Evolutionary conservation across 1,140 invertebrate genomes (phyloP).

Genomic region (Drosophila bocki): DNA sequence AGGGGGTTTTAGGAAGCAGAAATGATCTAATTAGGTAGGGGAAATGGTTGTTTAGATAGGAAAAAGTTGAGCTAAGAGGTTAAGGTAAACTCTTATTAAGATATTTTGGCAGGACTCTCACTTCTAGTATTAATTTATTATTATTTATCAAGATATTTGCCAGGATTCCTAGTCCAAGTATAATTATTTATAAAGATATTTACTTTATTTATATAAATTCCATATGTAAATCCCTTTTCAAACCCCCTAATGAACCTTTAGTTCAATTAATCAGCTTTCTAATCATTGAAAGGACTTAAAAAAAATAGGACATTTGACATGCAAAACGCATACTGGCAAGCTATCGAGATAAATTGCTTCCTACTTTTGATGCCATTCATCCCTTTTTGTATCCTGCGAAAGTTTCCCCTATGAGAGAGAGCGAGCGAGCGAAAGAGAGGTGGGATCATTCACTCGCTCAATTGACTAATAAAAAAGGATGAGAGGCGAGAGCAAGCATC

Average conservation of each 20-base stretch:
- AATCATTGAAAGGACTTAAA: not conserved
- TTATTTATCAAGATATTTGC: not conserved
- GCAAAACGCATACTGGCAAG: slow-evolving; percentile 56
- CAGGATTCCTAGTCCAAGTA: too few species aligned
- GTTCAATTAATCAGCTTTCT: slow-evolving; percentile 31
- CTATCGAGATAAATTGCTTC: slow-evolving; percentile 62
- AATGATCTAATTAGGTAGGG: not conserved
- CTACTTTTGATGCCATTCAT: slow-evolving; percentile 40
- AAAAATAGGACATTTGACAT: slow-evolving; percentile 9
- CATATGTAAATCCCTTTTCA: not conserved
- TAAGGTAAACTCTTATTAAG: too few species aligned
- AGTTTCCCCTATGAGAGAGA: not conserved
- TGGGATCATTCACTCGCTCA: slow-evolving; percentile 61
- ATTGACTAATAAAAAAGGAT: slow-evolving; percentile 69
- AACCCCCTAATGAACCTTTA: not conserved
- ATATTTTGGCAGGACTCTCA: too few species aligned
- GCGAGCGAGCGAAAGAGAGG: slow-evolving; percentile 37
- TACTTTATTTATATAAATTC: not conserved
- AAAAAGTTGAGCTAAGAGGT: not conserved
- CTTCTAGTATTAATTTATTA: not conserved
- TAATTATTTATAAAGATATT: not conserved
- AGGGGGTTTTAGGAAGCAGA: not conserved
- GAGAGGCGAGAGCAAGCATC: slow-evolving; percentile 15
- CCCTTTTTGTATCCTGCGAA: not conserved
- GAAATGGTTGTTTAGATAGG: not conserved